phyloP scores from a whole-genome alignment of 2,797 vertebrate genomes.

The Basileuterus tristriatus region DNA sequence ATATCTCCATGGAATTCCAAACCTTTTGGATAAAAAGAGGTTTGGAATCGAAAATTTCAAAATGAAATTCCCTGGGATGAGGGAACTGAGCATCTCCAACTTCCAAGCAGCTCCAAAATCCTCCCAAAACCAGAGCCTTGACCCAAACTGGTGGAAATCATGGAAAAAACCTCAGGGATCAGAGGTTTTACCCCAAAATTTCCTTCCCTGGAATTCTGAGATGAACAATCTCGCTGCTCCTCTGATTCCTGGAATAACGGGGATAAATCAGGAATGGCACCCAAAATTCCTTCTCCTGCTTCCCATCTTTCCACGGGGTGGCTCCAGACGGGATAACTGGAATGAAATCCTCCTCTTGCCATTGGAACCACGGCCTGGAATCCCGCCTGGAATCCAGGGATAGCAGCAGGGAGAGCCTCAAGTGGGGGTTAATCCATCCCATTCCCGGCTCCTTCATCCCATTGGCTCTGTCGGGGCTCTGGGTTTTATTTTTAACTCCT shows the following conservation, averaged over 20 bases:
- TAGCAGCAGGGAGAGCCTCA: not conserved
- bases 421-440: not conserved
- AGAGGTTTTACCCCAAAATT: not conserved
- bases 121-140: not conserved
- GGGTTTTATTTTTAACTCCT: not conserved
- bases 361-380: accelerated
- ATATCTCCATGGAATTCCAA: not conserved
- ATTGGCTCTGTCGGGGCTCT: accelerated
- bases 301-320: accelerated
- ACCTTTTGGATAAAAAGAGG: not conserved
- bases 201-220: not conserved
- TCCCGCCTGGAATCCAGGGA: not conserved
- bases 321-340: not conserved
- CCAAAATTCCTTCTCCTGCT: not conserved
- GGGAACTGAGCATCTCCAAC: not conserved
- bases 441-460: not conserved
- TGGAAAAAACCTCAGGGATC: not conserved
- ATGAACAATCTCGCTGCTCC: not conserved
- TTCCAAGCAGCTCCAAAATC: not conserved
- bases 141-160: not conserved
- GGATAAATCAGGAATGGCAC: accelerated
- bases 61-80: not conserved
- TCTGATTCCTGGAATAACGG: not conserved
- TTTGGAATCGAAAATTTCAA: not conserved
- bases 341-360: not conserved